Evolutionary conservation across 1,140 invertebrate genomes (phyloP).

Genomic region (Philotrypesis tridentata): DNA sequence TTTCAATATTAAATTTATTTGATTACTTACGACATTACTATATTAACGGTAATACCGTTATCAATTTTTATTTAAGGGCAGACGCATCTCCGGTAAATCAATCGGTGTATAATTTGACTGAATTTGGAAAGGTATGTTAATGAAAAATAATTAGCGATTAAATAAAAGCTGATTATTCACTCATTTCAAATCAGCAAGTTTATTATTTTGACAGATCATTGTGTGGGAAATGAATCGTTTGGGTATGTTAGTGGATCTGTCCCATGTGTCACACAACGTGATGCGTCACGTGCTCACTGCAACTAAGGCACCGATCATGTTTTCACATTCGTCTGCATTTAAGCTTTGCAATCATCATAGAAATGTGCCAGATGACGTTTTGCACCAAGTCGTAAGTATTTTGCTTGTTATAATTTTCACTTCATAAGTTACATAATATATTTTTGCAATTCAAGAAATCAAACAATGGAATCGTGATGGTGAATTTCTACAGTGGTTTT

Average conservation of each 20-base stretch:
- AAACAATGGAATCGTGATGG: conserved; percentile 88
- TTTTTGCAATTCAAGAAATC: conserved; percentile 76
- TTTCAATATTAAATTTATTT: not conserved
- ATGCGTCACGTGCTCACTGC: conserved; percentile 85
- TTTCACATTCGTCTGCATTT: conserved; percentile 91
- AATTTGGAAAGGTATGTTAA: conserved; percentile 70
- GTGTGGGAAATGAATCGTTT: conserved; percentile 89
- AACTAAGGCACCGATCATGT: conserved; percentile 89
- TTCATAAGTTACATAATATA: too few species aligned
- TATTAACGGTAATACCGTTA: too few species aligned
- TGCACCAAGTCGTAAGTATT: conserved; percentile 84
- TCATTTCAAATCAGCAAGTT: too few species aligned
- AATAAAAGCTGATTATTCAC: too few species aligned
- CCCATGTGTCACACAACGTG: conserved; percentile 87
- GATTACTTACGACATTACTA: too few species aligned
- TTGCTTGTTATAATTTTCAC: too few species aligned
- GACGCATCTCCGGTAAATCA: conserved; percentile 61
- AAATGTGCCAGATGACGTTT: conserved; percentile 90
- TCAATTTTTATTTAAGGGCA: conserved; percentile 63
- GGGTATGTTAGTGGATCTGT: conserved; percentile 93
- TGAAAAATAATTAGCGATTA: too few species aligned
- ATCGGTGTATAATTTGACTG: conserved; percentile 65
- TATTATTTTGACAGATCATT: conserved; percentile 77
- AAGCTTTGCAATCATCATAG: conserved; percentile 88
- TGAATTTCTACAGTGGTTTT: conserved; percentile 90